These are phyloP conservation scores for Agonopterix arenella DNA, from an alignment of 2,888 invertebrate genomes.

Conservation along the genomic window DNA sequence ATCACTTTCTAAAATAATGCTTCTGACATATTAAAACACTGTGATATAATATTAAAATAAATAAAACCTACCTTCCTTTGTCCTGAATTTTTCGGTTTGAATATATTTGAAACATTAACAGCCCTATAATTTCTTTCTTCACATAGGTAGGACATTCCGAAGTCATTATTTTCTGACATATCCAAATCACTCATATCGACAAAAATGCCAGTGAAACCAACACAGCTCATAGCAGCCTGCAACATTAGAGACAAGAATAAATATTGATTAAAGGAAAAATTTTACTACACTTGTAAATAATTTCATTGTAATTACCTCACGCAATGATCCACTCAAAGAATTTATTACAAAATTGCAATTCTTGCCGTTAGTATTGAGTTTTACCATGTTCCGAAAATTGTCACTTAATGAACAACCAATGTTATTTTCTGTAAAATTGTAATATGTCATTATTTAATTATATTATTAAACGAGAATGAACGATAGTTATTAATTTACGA, in stretches of 20 bases:
- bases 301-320: constrained; percentile 23
- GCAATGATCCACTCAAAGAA: constrained; percentile 21
- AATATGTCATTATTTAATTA: too few relatives aligned
- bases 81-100: constrained; percentile 18
- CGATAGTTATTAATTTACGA: too few relatives aligned
- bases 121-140: constrained; percentile 19
- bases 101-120: constrained; percentile 27
- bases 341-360: constrained; percentile 30
- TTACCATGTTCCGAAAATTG: constrained; percentile 13
- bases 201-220: constrained; percentile 1
- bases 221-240: constrained; percentile 8
- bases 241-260: not conserved
- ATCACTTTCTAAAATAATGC: too few relatives aligned
- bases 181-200: constrained; percentile 28
- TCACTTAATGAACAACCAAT: constrained; percentile 21
- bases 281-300: too few relatives aligned
- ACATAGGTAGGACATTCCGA: constrained; percentile 27
- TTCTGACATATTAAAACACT: too few relatives aligned
- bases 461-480: too few relatives aligned
- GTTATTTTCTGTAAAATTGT: constrained; percentile 18
- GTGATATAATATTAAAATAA: not conserved
- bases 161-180: constrained; percentile 20
- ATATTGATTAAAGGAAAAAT: too few relatives aligned
- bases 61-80: constrained; percentile 26
- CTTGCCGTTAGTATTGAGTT: constrained; percentile 8